Evolutionary conservation across 1,140 invertebrate genomes (phyloP), one percentile per base, ranked within the genome.

Genomic region (Aphaenogaster rudis): DNA sequence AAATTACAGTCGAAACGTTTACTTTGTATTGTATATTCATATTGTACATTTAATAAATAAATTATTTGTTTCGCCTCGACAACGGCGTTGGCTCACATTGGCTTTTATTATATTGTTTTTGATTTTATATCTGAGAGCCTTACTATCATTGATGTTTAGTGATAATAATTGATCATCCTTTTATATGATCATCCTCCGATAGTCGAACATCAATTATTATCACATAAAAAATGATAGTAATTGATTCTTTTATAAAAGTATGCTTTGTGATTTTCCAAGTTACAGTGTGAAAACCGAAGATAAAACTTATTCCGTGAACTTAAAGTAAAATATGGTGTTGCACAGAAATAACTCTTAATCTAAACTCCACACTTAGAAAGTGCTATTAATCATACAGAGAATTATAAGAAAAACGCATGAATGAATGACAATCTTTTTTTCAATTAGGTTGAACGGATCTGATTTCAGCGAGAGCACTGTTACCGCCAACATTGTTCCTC

Each of bases 401-500:
- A 28, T 42, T 21, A 8, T 21, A 13, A 48, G 3, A 63, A n/a
- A n/a, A n/a, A 1, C 8, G 15, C 9, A 21, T 36, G 15, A 79
- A 66, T 66, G 42, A 7, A 48, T 50, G 17, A 11, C 5, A 5
- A 13, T 9, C 11, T 45, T 67, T 61, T 45, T 81, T 45, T 2
- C 9, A 52, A 57, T 11, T 48, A n/a, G 9, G 36, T n/a, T 5
- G 17, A 28, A 42, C 6, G 17, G 28, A 33, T 33, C 2, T 28
- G 11, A 81, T 28, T 42, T 45, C 50, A 48, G 13, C 48, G 57
- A 33, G 61, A 52, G 21, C 69, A 76, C 52, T 21, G 21, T 21
- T 21, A 0, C 6, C 28, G 21, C 59, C 7, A 39, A 67, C 36
- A 76, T 76, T 71, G 79, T 81, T 71, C 15, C 67, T 50, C 42